Base-by-base conservation (phyloP, 2,113 vertebrate species). In the Pseudolaguvia tuberculata region DNA sequence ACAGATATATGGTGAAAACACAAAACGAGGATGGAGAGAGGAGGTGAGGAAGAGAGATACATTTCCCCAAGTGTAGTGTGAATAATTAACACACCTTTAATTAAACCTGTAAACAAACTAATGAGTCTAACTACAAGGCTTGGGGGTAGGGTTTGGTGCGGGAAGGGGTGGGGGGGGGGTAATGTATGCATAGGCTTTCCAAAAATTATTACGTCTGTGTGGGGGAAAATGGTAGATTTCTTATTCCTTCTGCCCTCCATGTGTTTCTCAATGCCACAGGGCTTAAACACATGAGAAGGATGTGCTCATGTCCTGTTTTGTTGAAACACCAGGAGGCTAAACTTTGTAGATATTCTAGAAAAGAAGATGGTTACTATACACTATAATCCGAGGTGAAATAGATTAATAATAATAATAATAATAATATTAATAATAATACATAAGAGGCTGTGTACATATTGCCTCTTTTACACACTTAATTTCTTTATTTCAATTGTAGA, bases 21-120 rank as follows among this genome's bases (percentile, higher is more conserved):
- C 21, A 11, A 80, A 73, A 58, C 56, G 25, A 55, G 31, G 51
- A 58, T n/a, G 25, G 21, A 57, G 42, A 51, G 21, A 39, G 50
- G 9, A 69, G 21, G 52, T 3, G 17, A 25, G 70, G 63, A 69
- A 83, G 77, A 87, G 86, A 79, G 83, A 83, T 18, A 18, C 78
- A 79, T 53, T 72, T 51, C 75, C 80, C 79, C 82, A 7, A 56
- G 72, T 80, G 86, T 47, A 5, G 50, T 72, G 59, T 90, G 84
- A 91, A 91, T 90, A 88, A 91, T 91, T 88, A 88, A 90, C 76
- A n/a, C 80, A 29, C 51, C 84, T 85, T 86, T 89, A 90, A 91
- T 91, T 89, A 89, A 88, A 88, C 84, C 81, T 84, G 85, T 85
- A 85, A 88, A 85, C 9, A 62, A 82, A 81, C 72, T 81, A 83